Evolutionary conservation across 2,113 vertebrate species (phyloP), one percentile per base, ranked within the genome.

Genomic region (Xenus cinereus): DNA sequence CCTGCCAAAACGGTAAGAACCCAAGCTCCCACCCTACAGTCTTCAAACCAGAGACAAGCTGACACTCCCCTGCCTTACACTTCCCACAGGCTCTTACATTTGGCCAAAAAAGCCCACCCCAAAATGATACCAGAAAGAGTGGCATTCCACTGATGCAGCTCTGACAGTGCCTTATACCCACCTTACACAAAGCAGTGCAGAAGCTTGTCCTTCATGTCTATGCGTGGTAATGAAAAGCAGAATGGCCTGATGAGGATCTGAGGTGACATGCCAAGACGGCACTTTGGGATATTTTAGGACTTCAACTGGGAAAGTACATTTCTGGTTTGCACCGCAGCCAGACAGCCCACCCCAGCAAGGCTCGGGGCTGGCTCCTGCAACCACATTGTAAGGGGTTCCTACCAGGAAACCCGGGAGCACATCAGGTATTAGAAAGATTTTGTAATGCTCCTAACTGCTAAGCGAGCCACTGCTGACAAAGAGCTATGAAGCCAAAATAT

Each of bases 81-180:
- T 89, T 85, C 35, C 30, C 14, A 79, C 7, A 79, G 14, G 9
- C 33, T 64, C 24, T 33, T 33, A 59, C 14, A 46, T 45, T 23
- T 79, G 26, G 48, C 39, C 11, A 78, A 39, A 64, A 53, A 73
- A 10, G 3, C 7, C 4, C 33, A 0, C 18, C 9, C 28, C 39
- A 14, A 24, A 75, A 75, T 0, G 0, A 1, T 22, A 56, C 18
- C 8, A 57, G n/a, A 46, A 64, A 41, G 46, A n/a, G 32, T 1
- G 79, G 69, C 39, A 50, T 13, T 56, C 23, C 35, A 63, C 35
- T 21, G 39, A 43, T 64, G 62, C 39, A 33, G 32, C 62, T 83
- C 59, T 79, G 66, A 37, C 10, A 30, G 15, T 50, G 54, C 60
- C 79, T 76, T 62, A 59, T 12, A 60, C 33, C 45, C 27, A 53